phyloP scores from a whole-genome alignment of 1,140 invertebrate species.

The Ceratina calcarata region DNA sequence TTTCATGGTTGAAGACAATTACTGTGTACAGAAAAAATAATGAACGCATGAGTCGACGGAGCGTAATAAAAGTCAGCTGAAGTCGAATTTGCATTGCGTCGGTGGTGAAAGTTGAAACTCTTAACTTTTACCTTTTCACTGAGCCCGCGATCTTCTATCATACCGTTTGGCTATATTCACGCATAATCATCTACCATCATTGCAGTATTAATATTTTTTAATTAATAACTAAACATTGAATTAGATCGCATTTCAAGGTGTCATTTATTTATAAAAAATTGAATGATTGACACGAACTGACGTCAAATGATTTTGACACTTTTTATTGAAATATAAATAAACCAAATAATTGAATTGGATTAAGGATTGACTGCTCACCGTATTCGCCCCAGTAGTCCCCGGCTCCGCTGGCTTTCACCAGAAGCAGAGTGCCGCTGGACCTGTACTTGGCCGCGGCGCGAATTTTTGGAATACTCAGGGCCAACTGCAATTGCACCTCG shows the following conservation, averaged over 20 bases:
- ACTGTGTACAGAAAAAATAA: too few species aligned
- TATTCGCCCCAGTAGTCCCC: conserved; percentile 94
- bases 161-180: background rate
- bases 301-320: too few species aligned
- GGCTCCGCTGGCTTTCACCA: conserved; percentile 89
- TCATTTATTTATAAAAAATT: too few species aligned
- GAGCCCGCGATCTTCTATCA: background rate
- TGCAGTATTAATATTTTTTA: too few species aligned
- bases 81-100: conserved; percentile 38
- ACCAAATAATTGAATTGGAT: too few species aligned
- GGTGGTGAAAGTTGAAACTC: conserved; percentile 47
- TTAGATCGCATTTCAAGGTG: too few species aligned
- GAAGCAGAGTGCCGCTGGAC: conserved; percentile 88
- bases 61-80: background rate
- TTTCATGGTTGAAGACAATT: too few species aligned
- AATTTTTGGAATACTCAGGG: conserved; percentile 88
- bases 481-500: conserved; percentile 89
- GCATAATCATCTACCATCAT: background rate
- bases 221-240: too few species aligned
- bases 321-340: too few species aligned
- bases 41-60: background rate
- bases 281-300: too few species aligned
- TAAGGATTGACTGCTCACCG: conserved; percentile 79
- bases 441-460: conserved; percentile 87
- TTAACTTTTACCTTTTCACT: conserved; percentile 49